Base-by-base conservation (phyloP, 2,888 invertebrate species). In the Napeogenes inachia region DNA sequence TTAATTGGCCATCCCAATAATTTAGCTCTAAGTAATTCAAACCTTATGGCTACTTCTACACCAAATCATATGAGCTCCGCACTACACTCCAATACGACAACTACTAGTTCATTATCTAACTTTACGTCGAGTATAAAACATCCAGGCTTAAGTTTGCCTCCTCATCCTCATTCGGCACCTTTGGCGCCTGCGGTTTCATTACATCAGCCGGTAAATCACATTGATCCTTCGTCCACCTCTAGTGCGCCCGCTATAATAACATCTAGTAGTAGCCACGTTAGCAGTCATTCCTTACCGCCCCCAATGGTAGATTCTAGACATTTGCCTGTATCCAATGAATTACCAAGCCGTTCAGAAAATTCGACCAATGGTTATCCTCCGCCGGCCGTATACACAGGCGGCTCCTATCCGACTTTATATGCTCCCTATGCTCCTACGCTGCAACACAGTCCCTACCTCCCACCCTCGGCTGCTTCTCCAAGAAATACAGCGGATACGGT, bases 401-500 rank as follows among this genome's bases (percentile, higher is more conserved):
- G 80, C 47, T 75, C 84, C 47, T 88, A 87, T 68, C 93, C 94
- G 68, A 93, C 94, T 47, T 90, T 96, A 67, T 96, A 96, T 78
- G 94, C 96, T 13, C 96, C 96, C 0, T 96, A 95, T 77, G 94
- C 95, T 63, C 92, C 94, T 64, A 92, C 94, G 61, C 81, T 94
- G 68, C 93, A 94, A 82, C 93, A 95, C 82, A 94, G 94, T 75
- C 94, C 95, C 53, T 95, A 95, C 78, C 91, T 94, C 73, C 93
- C 94, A 60, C 93, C 94, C 4, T 87, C 90, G 45, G 92, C 92
- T 59, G 92, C 93, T 54, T 93, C 94, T 53, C 93, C 94, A 35
- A 91, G 93, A 67, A 92, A 92, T 69, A 89, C 92, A 38, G 90
- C 93, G 68, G 92, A 93, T 67, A 87, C 91, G 86, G 86, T 89